phyloP scores from a whole-genome alignment of 2,113 vertebrate genomes.

The Pungitius pungitius region DNA sequence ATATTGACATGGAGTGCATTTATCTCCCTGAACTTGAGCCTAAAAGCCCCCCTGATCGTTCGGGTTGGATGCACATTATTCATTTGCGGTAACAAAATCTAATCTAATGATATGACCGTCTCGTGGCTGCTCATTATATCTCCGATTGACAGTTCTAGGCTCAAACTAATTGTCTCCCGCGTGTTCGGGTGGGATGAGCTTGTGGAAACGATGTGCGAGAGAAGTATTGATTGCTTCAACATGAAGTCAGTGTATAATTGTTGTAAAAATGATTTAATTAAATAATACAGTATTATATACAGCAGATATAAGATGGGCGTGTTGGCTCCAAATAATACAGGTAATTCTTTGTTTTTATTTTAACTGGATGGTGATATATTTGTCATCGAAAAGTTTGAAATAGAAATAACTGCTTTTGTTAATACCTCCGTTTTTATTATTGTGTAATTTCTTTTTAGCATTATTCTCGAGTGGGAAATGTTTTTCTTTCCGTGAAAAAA shows the following conservation, averaged over 20 bases:
- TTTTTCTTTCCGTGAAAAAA: not conserved
- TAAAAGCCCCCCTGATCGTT: slow-evolving; percentile 13
- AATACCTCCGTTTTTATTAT: not conserved
- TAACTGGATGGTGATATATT: not conserved
- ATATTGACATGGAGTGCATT: slow-evolving; percentile 3
- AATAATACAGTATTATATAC: not conserved
- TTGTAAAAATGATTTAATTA: slow-evolving; percentile 8
- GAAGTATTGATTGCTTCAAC: slow-evolving; percentile 54
- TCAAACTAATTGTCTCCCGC: slow-evolving; percentile 70
- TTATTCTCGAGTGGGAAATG: not conserved
- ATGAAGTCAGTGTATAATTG: not conserved
- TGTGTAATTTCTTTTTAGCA: not conserved
- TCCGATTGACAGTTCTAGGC: slow-evolving; percentile 71
- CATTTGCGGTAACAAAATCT: slow-evolving; percentile 51
- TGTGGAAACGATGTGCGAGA: slow-evolving; percentile 69
- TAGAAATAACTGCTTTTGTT: not conserved
- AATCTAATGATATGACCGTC: slow-evolving; percentile 66
- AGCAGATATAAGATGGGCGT: not conserved
- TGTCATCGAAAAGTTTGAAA: not conserved
- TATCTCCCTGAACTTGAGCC: not conserved
- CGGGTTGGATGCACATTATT: slow-evolving; percentile 58
- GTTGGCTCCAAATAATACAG: not conserved
- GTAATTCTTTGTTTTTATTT: not conserved
- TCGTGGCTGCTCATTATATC: slow-evolving; percentile 71
- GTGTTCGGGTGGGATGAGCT: slow-evolving; percentile 70